phyloP scores from a whole-genome alignment of 2,113 vertebrate species.

The Tragelaphus imberbis region DNA sequence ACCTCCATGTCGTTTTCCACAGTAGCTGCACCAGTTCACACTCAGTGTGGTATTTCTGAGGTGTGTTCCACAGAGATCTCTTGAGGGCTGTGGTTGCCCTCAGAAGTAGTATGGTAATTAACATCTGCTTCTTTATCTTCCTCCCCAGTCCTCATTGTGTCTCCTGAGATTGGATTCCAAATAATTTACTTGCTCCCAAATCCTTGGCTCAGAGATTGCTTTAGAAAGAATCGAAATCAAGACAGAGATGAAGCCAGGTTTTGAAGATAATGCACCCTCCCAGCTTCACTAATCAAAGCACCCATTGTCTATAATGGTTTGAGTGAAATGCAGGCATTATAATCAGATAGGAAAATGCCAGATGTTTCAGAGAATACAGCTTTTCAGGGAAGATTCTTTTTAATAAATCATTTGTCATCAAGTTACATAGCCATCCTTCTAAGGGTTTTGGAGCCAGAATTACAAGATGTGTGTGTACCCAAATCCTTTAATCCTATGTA shows the following conservation, averaged over 20 bases:
- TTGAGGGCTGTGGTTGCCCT: neutral
- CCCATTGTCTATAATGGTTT: constrained; percentile 11
- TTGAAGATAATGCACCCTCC: constrained; percentile 23
- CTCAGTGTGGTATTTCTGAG: neutral
- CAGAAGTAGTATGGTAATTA: neutral
- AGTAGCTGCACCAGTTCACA: neutral
- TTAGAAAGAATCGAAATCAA: neutral
- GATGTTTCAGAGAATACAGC: constrained; percentile 27
- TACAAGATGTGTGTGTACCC: neutral
- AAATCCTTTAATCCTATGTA: constrained; percentile 41
- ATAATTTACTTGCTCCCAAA: neutral
- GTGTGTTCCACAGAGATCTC: neutral
- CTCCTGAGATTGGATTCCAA: neutral
- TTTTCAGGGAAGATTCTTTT: neutral
- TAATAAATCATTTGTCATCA: constrained; percentile 50
- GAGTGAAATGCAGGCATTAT: constrained; percentile 13
- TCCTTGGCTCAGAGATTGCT: neutral
- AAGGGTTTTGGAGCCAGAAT: constrained; percentile 11
- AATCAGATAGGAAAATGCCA: constrained; percentile 41
- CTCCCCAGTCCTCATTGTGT: neutral
- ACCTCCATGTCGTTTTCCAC: neutral
- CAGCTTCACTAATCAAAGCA: neutral
- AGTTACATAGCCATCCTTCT: neutral
- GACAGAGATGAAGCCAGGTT: neutral
- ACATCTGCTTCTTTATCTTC: neutral